Conservation (phyloP, 2,888 invertebrate species). For the Tetranychus truncatus region DNA sequence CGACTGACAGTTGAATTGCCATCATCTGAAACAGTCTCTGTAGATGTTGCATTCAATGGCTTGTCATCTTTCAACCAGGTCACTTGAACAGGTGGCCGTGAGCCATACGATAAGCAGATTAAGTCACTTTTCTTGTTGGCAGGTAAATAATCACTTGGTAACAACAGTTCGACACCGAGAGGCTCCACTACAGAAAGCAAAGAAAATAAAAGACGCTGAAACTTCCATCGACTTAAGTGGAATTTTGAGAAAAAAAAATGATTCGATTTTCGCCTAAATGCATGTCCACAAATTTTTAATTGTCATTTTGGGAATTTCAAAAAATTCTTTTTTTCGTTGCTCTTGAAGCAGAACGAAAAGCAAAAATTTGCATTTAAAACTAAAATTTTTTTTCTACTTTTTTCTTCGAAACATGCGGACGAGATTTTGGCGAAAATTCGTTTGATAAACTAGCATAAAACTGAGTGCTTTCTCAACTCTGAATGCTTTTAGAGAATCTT, state of each 20-base stretch:
- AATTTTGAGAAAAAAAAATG: neutral
- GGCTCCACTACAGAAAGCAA: neutral
- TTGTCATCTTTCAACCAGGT: slow-evolving; percentile 27
- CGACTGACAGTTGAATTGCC: slow-evolving; percentile 28
- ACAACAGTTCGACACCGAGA: neutral
- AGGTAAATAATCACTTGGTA: neutral
- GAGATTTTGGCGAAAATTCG: too few species aligned
- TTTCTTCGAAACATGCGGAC: too few species aligned
- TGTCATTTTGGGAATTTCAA: too few species aligned
- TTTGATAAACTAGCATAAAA: too few species aligned
- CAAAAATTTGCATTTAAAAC: too few species aligned
- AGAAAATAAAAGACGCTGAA: neutral
- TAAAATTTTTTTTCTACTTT: too few species aligned
- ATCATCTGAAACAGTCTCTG: slow-evolving; percentile 25
- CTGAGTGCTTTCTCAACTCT: too few species aligned
- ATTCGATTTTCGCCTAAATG: too few species aligned
- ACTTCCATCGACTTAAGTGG: neutral
- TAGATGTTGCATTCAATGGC: slow-evolving; percentile 21
- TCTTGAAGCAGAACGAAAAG: too few species aligned
- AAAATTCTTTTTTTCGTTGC: too few species aligned
- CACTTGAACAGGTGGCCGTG: slow-evolving; percentile 26
- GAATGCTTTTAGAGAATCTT: too few species aligned
- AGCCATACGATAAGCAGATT: slow-evolving; percentile 26
- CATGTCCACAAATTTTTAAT: too few species aligned
- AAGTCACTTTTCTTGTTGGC: slow-evolving; percentile 25